These are phyloP conservation scores for Lycopodina hypogea DNA, from an alignment of 37 sponge, comb jelly and placozoan species.

Conservation along the genomic window DNA sequence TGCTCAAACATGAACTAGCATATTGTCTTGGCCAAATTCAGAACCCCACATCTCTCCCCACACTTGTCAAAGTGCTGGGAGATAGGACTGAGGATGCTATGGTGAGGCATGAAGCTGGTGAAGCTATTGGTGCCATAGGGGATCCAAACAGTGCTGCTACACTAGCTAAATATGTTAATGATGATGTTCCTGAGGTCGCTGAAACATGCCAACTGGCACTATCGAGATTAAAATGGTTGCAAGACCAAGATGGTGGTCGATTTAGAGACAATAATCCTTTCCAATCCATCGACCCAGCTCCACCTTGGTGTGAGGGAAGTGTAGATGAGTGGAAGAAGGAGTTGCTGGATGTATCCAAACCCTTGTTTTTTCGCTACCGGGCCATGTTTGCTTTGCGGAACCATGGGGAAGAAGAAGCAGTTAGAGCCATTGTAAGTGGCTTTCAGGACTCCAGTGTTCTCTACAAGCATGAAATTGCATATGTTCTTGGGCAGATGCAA, in stretches of 20 bases:
- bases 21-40: constrained; percentile 97
- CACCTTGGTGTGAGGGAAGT: constrained; percentile 62
- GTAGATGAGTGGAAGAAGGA: constrained; percentile 49
- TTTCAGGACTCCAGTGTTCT: constrained; percentile 79
- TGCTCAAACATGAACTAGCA: constrained; percentile 98
- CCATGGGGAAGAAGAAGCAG: constrained; percentile 61
- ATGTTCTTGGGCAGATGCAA: constrained; percentile 96
- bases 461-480: constrained; percentile 95
- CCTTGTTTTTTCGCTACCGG: constrained; percentile 85
- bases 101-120: constrained; percentile 96
- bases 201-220: constrained; percentile 89
- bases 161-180: constrained; percentile 51
- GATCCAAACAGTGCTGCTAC: constrained; percentile 17
- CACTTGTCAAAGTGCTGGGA: constrained; percentile 63
- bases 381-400: constrained; percentile 94
- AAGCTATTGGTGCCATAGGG: constrained; percentile 93
- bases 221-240: constrained; percentile 61
- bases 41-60: constrained; percentile 58
- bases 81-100: constrained; percentile 81
- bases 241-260: constrained; percentile 14
- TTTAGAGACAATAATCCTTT: constrained; percentile 67
- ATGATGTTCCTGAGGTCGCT: constrained; percentile 60
- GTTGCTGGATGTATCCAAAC: constrained; percentile 43
- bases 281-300: constrained; percentile 96
- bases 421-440: constrained; percentile 59